Evolutionary conservation across 2,888 invertebrate species (phyloP), one percentile per base, ranked within the genome.

Genomic region (Blastobasis adustella): DNA sequence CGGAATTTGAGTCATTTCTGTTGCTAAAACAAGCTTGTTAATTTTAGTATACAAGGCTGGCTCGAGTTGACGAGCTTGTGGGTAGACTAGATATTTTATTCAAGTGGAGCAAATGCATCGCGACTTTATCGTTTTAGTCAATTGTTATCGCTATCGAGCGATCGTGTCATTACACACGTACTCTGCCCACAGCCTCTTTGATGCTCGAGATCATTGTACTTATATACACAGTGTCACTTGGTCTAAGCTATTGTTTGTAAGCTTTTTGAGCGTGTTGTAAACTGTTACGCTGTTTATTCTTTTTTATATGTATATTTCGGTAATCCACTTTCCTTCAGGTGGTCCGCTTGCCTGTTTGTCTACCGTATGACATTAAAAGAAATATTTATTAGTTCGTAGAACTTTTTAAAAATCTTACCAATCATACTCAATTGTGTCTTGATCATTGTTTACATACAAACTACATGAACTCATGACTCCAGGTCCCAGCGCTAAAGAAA

Each of bases 121-220:
- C 42, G 9, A 42, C 7, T 42, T 42, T 23, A 23, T 23, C 23
- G 23, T 23, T 23, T 76, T 79, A 77, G 82, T 82, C 79, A 83
- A 73, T 77, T 79, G 77, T 82, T 81, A 82, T 84, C 82, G 71
- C 64, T 62, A 65, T 63, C 66, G 66, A 70, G 68, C 65, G 68
- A 83, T 84, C 81, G 76, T 71, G 81, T 81, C 79, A 78, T 79
- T 78, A 76, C 79, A 74, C 72, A 81, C 79, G 80, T 81, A 77
- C 63, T 60, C 76, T 69, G 69, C 80, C 80, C 76, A 82, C 81
- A 70, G 76, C 63, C 71, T 65, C 67, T 71, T 67, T 75, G 76
- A 79, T 78, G 77, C 67, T 65, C 65, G 69, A 76, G 48, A 50
- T 45, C 50, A 38, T 23, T 43, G 10, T 47, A 39, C 41, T 7